A percentile compares a stretch with the other conserved stretches of the same genome.
phyloP scores from a whole-genome alignment of 2,888 invertebrate genomes.

The Clusia tigrina region DNA sequence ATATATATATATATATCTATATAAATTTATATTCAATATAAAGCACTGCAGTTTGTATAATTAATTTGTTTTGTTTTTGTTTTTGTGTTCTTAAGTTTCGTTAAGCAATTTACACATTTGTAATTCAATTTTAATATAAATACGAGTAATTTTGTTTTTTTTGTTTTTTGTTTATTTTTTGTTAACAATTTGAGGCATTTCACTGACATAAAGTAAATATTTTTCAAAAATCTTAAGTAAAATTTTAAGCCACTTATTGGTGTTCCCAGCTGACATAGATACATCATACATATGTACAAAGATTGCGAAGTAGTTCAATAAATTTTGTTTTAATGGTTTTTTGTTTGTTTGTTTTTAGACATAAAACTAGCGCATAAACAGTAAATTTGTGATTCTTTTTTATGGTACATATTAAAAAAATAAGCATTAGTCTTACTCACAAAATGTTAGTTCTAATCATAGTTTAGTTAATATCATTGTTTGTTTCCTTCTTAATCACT shows the following conservation, averaged over 20 bases:
- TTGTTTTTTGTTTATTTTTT: slow-evolving; percentile 20
- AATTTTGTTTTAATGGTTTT: slow-evolving; percentile 4
- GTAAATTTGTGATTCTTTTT: slow-evolving; percentile 15
- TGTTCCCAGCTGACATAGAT: slow-evolving; percentile 45
- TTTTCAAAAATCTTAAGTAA: slow-evolving; percentile 11
- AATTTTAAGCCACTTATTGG: slow-evolving; percentile 52
- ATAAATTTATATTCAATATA: slow-evolving; percentile 30
- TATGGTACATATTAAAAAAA: too few relatives aligned
- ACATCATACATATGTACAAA: background rate
- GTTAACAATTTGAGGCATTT: slow-evolving; percentile 16
- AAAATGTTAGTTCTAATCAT: too few relatives aligned
- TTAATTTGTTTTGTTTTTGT: slow-evolving; percentile 21
- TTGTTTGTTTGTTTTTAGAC: background rate
- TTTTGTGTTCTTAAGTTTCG: slow-evolving; percentile 24
- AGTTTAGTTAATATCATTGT: too few relatives aligned
- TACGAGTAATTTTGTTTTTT: background rate
- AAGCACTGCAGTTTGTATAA: slow-evolving; percentile 39
- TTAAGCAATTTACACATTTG: slow-evolving; percentile 35
- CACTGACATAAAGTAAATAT: slow-evolving; percentile 25
- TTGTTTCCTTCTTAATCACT: slow-evolving; percentile 16
- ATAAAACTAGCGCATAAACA: too few relatives aligned
- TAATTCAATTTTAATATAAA: slow-evolving; percentile 29
- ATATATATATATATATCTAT: slow-evolving; percentile 26
- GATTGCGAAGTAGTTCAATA: slow-evolving; percentile 11
- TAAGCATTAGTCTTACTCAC: too few relatives aligned